Conservation (phyloP, 2,888 invertebrate genomes). For the Polydrusus pterygomalis region DNA sequence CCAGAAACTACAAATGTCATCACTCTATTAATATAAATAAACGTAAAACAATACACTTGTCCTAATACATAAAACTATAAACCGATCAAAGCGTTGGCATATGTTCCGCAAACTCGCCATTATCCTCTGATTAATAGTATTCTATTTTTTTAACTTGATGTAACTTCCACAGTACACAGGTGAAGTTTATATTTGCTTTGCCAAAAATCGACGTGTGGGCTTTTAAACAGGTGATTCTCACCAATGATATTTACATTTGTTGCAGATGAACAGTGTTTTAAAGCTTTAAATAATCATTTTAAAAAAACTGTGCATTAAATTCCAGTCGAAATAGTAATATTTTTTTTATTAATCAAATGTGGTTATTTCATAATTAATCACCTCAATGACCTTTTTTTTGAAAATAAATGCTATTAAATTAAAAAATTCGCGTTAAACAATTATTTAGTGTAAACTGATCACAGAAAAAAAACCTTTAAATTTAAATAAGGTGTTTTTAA, state of each 20-base stretch:
- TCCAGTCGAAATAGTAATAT: too few species aligned
- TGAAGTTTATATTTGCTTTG: conserved; percentile 17
- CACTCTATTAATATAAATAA: neutral
- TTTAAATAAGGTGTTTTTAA: too few species aligned
- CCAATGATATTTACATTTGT: neutral
- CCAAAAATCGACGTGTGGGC: conserved; percentile 9
- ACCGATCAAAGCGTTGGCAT: conserved; percentile 9
- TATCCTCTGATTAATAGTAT: neutral
- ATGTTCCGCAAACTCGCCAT: neutral
- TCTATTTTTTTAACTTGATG: neutral
- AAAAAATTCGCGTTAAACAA: neutral
- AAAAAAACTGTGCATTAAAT: too few species aligned
- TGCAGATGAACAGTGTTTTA: neutral
- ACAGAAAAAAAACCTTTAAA: too few species aligned
- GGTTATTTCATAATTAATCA: too few species aligned
- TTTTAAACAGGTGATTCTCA: conserved; percentile 13
- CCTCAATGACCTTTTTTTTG: too few species aligned
- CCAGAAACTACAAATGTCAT: neutral
- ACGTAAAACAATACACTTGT: too few species aligned
- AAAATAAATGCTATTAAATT: too few species aligned
- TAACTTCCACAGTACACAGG: neutral
- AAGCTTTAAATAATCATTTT: neutral
- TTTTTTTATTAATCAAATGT: too few species aligned
- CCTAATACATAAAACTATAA: conserved; percentile 2
- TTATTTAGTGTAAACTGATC: neutral